phyloP scores from a whole-genome alignment of 2,888 invertebrate species.

The Drosophila borborema region DNA sequence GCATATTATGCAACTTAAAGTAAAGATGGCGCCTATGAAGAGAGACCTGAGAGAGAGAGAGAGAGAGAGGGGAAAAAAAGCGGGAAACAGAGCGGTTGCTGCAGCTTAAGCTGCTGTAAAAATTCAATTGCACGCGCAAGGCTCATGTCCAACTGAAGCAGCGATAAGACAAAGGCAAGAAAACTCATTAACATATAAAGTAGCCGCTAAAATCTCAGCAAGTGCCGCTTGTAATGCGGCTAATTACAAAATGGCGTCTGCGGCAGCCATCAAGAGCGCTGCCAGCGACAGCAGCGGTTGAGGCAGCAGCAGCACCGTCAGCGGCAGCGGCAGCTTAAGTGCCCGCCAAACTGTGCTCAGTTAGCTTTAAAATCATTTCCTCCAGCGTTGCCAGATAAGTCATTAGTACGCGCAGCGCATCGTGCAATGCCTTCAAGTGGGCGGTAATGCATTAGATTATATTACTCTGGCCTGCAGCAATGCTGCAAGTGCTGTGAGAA shows the following conservation, averaged over 20 bases:
- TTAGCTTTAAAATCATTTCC: conserved; percentile 64
- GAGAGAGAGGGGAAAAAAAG: too few species aligned
- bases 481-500: neutral
- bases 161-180: conserved; percentile 55
- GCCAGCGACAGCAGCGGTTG: conserved; percentile 17
- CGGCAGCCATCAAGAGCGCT: conserved; percentile 21
- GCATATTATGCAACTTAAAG: conserved; percentile 49
- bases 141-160: conserved; percentile 52
- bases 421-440: conserved; percentile 13
- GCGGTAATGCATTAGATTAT: conserved; percentile 36
- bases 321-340: conserved; percentile 47
- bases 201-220: conserved; percentile 61
- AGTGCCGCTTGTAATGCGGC: conserved; percentile 66
- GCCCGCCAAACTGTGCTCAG: conserved; percentile 48
- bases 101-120: conserved; percentile 58
- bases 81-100: neutral
- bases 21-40: neutral
- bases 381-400: conserved; percentile 51
- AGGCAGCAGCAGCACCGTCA: conserved; percentile 13
- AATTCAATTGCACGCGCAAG: conserved; percentile 67
- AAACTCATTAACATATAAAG: conserved; percentile 81
- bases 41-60: neutral
- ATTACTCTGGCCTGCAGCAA: neutral
- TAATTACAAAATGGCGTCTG: conserved; percentile 68
- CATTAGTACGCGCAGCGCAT: conserved; percentile 56